These are phyloP conservation scores for Calephelis perditalis DNA, from an alignment of 2,888 invertebrate species.

Conservation along the genomic window DNA sequence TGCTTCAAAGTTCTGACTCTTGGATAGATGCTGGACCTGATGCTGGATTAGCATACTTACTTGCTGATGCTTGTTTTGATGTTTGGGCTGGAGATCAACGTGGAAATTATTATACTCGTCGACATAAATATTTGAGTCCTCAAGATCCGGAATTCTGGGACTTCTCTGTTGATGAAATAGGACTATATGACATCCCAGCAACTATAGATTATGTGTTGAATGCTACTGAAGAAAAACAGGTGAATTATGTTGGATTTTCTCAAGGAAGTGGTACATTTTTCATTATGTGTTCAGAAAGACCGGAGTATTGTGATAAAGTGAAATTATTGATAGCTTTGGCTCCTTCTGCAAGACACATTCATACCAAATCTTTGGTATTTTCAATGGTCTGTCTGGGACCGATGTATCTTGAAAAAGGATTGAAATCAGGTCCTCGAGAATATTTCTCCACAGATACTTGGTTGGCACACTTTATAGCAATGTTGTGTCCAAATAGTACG, in stretches of 20 bases:
- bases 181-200: slow-evolving; percentile 85
- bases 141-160: slow-evolving; percentile 65
- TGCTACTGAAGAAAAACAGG: slow-evolving; percentile 38
- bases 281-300: slow-evolving; percentile 80
- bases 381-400: neutral
- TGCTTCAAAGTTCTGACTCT: slow-evolving; percentile 50
- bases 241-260: slow-evolving; percentile 84
- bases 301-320: slow-evolving; percentile 81
- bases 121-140: slow-evolving; percentile 61
- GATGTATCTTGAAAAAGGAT: neutral
- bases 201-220: slow-evolving; percentile 50
- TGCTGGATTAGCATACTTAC: slow-evolving; percentile 38
- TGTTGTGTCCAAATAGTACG: slow-evolving; percentile 47
- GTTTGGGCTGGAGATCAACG: slow-evolving; percentile 48
- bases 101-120: slow-evolving; percentile 68
- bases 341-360: slow-evolving; percentile 74
- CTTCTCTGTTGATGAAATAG: slow-evolving; percentile 84
- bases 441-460: too few relatives aligned
- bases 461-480: slow-evolving; percentile 37
- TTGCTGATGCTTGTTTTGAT: slow-evolving; percentile 40
- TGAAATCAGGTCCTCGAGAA: neutral
- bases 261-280: slow-evolving; percentile 83
- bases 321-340: slow-evolving; percentile 79
- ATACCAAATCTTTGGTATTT: slow-evolving; percentile 48
- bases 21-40: slow-evolving; percentile 53